Base-by-base conservation (phyloP, 35 echinoderm and acorn worm species). In the Heliocidaris erythrogramma region DNA sequence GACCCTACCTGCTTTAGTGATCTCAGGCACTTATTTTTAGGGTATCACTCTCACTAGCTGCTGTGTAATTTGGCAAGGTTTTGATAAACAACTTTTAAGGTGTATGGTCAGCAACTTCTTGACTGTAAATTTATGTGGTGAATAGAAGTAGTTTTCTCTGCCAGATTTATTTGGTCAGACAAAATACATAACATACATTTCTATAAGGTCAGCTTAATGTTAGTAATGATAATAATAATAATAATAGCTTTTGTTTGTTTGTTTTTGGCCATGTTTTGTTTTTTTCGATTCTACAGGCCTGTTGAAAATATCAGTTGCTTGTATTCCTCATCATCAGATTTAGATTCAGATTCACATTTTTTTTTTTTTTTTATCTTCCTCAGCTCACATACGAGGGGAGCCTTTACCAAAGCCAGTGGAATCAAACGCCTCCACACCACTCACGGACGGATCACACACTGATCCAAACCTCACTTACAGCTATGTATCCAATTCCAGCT, bases 381-480 rank as follows among this genome's bases (percentile, higher is more conserved):
- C 91, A 92, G 91, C 91, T 48, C 91, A 92, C 49, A 92, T 92
- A 92, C 91, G 91, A 92, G 91, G 91, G 31, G 91, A 92, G 48
- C 91, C 91, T n/a, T 48, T 92, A 30, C 91, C 91, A 13, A 92
- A 48, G 31, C 47, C 91, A n/a, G 32, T 50, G 32, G 91, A 92
- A 59, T 50, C 29, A 0, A 5, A 6, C 14, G 5, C 50, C 11
- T 53, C 91, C 9, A 30, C 91, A 48, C 91, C 48, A 5, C 10
- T 48, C 48, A 59, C 11, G 3, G 91, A 92, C 50, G 29, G 47
- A 29, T 32, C 31, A 30, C 12, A 59, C 50, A 30, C n/a, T 11
- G 91, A 59, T 30, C 50, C 48, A 24, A 89, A 89, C 87, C 87
- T 48, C 27, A 4, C 65, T 24, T 78, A 78, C 65, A 78, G 65